A percentile compares a stretch with the other conserved stretches of the same genome.
phyloP scores from a whole-genome alignment of 37 sponge, comb jelly and placozoan genomes.

The Beroe ovata region DNA sequence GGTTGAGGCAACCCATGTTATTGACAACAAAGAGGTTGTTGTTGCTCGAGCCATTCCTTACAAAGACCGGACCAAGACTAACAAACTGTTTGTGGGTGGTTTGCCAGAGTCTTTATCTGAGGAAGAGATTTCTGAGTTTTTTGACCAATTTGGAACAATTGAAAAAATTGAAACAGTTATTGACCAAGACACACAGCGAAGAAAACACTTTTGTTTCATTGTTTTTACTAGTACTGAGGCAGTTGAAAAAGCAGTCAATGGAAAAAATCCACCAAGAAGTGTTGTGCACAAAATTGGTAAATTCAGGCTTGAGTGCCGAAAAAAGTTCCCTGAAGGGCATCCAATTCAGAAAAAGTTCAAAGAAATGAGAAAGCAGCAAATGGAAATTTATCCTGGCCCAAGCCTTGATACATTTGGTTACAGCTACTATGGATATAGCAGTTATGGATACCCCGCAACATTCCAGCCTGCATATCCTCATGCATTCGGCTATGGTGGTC shows the following conservation, averaged over 20 bases:
- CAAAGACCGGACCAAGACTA: conserved; percentile 65
- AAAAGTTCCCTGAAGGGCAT: conserved; percentile 51
- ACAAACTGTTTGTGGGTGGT: conserved; percentile 53
- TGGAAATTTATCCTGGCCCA: conserved; percentile 66
- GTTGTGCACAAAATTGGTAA: conserved; percentile 25
- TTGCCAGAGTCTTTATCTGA: conserved; percentile 58
- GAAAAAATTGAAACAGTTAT: conserved; percentile 64
- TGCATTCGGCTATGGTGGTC: conserved; percentile 51
- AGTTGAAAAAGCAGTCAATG: conserved; percentile 64
- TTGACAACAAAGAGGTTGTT: conserved; percentile 57
- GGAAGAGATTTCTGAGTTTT: conserved; percentile 59
- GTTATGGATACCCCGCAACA: conserved; percentile 43
- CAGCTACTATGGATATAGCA: conserved; percentile 66
- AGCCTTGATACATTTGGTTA: conserved; percentile 61
- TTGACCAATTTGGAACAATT: conserved; percentile 59
- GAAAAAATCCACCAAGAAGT: conserved; percentile 30
- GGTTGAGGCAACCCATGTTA: conserved; percentile 26
- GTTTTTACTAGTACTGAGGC: conserved; percentile 57
- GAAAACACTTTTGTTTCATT: conserved; percentile 62
- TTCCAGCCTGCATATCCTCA: conserved; percentile 58
- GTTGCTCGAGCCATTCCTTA: conserved; percentile 65
- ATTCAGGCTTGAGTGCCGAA: background rate
- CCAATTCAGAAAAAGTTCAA: conserved; percentile 67
- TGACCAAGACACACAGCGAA: conserved; percentile 62
- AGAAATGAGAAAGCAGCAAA: conserved; percentile 61